Base-by-base conservation (phyloP, 2,888 invertebrate species). In the Leptogaster cylindrica region DNA sequence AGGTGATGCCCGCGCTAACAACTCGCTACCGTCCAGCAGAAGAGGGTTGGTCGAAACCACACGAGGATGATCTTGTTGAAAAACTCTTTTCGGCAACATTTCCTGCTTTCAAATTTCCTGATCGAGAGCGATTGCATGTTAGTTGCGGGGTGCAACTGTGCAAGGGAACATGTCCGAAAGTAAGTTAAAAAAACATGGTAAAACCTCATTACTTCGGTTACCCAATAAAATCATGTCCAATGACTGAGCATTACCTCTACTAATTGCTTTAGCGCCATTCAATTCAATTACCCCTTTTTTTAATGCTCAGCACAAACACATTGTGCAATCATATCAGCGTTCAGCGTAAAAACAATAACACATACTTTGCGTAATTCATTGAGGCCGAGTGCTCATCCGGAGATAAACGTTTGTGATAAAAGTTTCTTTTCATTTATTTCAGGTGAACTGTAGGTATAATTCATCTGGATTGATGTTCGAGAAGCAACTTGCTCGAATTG, bases 21-120 rank as follows among this genome's bases (percentile, higher is more conserved):
- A 76, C 76, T 2, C 74, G 75, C 8, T 74, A 74, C 25, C 77
- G 77, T 28, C 79, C 78, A 3, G 75, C 77, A 7, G 81, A 81
- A 72, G 81, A 81, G 69, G 81, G 81, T 25, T 81, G 81, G 81
- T 81, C 81, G 25, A 81, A 80, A 67, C 76, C 76, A 58, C 74
- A 76, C 25, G 78, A 78, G 68, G 79, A 81, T 72, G 81, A 81
- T 75, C 72, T 80, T 51, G 76, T 81, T 48, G 81, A 81, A 72
- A 79, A 78, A 67, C 76, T 76, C 61, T 81, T 79, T 71, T 75
- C 77, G 4, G 83, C 90, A 0, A 88, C 87, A 14, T 92, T 92
- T 81, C 87, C 89, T 1, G 92, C 92, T 3, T 92, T 92, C 75
- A 91, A 91, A 75, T 92, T 92, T 79, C 92, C 92, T 2, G 91